phyloP scores from a whole-genome alignment of 2,888 invertebrate genomes.

The Cheilosia urbana region DNA sequence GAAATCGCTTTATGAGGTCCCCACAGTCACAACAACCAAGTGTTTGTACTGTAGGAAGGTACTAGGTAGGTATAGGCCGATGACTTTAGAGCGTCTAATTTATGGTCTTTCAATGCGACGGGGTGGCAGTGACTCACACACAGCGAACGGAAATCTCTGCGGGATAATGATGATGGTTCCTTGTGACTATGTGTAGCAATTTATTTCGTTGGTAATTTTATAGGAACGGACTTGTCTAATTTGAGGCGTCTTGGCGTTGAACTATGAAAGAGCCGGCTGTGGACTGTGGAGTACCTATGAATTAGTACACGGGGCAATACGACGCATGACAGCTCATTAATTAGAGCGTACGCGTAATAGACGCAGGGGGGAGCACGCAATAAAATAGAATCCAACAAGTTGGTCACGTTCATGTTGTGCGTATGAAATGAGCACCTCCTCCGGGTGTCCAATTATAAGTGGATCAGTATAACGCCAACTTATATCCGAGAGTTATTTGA shows the following conservation, averaged over 20 bases:
- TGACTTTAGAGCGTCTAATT: slow-evolving; percentile 58
- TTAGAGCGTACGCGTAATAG: slow-evolving; percentile 31
- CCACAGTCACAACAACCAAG: slow-evolving; percentile 46
- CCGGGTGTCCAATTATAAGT: slow-evolving; percentile 24
- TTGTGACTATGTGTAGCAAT: slow-evolving; percentile 19
- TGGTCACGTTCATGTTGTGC: slow-evolving; percentile 12
- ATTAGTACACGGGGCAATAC: slow-evolving; percentile 42
- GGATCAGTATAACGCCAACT: not conserved
- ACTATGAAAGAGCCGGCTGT: not conserved
- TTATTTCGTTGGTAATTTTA: slow-evolving; percentile 35
- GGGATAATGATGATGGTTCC: slow-evolving; percentile 18
- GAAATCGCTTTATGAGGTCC: slow-evolving; percentile 52
- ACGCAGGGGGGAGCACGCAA: slow-evolving; percentile 41
- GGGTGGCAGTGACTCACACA: slow-evolving; percentile 30
- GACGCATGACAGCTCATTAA: slow-evolving; percentile 66
- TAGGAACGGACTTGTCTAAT: slow-evolving; percentile 30
- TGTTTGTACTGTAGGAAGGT: not conserved
- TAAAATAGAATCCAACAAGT: slow-evolving; percentile 43
- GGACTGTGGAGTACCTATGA: not conserved
- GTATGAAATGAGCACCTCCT: slow-evolving; percentile 20
- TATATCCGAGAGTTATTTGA: not conserved
- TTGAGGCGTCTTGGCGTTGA: slow-evolving; percentile 14
- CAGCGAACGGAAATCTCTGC: slow-evolving; percentile 46
- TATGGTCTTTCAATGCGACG: slow-evolving; percentile 39
- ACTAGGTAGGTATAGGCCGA: slow-evolving; percentile 26